Percentiles rank a stretch among this genome's conserved stretches.
phyloP scores from a whole-genome alignment of 2,888 invertebrate species.

The Phyllotreta striolata region DNA sequence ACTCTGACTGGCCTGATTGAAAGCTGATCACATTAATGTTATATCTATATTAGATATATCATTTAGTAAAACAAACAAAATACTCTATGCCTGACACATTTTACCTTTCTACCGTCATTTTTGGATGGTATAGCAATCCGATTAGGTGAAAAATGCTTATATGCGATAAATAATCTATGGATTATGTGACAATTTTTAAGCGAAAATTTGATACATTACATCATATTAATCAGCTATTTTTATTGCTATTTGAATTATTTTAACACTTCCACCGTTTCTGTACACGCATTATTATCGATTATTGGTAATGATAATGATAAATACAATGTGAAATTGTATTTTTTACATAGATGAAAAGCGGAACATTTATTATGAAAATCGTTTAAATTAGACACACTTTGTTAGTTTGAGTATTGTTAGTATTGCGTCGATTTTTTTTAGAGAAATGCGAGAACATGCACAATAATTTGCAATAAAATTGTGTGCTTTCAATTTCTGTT shows the following conservation, averaged over 20 bases:
- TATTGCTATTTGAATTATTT: too few relatives aligned
- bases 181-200: too few relatives aligned
- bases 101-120: constrained; percentile 1
- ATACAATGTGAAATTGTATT: constrained; percentile 11
- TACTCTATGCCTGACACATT: background rate
- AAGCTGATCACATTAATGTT: too few relatives aligned
- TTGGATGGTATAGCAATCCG: constrained; percentile 8
- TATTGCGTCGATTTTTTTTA: constrained; percentile 17
- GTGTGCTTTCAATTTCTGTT: too few relatives aligned
- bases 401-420: constrained; percentile 26
- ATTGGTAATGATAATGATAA: constrained; percentile 10
- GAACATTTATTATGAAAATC: constrained; percentile 3
- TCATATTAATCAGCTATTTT: too few relatives aligned
- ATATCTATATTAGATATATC: too few relatives aligned
- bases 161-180: background rate
- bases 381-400: constrained; percentile 5
- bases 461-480: background rate
- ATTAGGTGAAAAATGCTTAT: constrained; percentile 4
- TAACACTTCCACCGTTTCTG: too few relatives aligned
- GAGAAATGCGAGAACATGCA: constrained; percentile 18
- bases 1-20: too few relatives aligned
- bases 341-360: constrained; percentile 8
- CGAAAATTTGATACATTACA: too few relatives aligned
- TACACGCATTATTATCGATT: too few relatives aligned
- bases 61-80: constrained; percentile 8